Evolutionary conservation across 2,888 invertebrate species (phyloP).

Genomic region (Rotaria magnacalcarata): DNA sequence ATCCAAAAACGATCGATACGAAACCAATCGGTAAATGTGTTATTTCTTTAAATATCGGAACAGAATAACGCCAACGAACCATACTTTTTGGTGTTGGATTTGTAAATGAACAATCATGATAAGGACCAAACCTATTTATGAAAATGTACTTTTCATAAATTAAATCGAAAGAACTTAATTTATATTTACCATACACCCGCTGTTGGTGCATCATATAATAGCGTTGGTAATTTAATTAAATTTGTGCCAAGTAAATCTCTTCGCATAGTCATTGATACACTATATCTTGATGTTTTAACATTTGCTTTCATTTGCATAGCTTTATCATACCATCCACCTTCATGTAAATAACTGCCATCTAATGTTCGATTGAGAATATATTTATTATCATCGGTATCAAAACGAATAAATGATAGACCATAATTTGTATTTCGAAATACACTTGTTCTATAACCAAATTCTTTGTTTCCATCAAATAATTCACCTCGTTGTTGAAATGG

Average conservation of each 20-base stretch:
- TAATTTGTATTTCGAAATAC: slow-evolving; percentile 21
- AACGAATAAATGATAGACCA: slow-evolving; percentile 1
- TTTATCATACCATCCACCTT: slow-evolving; percentile 9
- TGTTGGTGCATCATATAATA: slow-evolving; percentile 40
- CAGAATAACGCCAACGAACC: slow-evolving; percentile 40
- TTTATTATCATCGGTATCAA: not conserved
- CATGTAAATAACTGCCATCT: slow-evolving; percentile 18
- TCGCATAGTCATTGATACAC: slow-evolving; percentile 40
- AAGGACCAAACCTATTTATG: slow-evolving; percentile 37
- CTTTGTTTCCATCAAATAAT: not conserved
- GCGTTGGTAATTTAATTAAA: slow-evolving; percentile 35
- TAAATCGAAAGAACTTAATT: not conserved
- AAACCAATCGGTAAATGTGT: slow-evolving; percentile 41
- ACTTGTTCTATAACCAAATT: slow-evolving; percentile 2
- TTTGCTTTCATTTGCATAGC: not conserved
- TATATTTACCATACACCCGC: slow-evolving; percentile 39
- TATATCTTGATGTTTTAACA: not conserved
- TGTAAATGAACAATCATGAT: slow-evolving; percentile 42
- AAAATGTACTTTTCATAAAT: not conserved
- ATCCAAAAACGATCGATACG: slow-evolving; percentile 44
- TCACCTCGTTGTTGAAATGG: slow-evolving; percentile 17
- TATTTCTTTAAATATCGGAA: slow-evolving; percentile 40
- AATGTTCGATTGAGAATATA: slow-evolving; percentile 30
- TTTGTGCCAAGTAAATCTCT: slow-evolving; percentile 37
- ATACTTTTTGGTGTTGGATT: slow-evolving; percentile 38